These are phyloP conservation scores for Bombus terrestris DNA, from an alignment of 1,140 invertebrate genomes.

Conservation along the genomic window DNA sequence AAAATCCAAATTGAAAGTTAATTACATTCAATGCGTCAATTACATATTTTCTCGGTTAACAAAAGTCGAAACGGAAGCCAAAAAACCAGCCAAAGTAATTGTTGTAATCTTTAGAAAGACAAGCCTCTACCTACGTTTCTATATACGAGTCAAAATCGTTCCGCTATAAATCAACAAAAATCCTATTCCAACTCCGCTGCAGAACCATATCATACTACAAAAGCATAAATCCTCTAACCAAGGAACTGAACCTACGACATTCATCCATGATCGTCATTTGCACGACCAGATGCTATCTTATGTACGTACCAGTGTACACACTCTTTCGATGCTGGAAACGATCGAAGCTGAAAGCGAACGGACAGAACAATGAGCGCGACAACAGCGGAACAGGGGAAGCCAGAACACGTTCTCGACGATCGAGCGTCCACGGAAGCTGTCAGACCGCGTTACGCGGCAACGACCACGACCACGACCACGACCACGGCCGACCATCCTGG, in stretches of 20 bases:
- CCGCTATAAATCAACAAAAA: no score
- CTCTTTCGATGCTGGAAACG: constrained; percentile 2
- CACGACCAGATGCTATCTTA: background rate
- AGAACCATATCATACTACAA: no score
- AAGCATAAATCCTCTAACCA: background rate
- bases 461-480: constrained; percentile 26
- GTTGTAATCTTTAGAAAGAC: no score
- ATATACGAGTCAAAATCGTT: no score
- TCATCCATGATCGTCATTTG: background rate
- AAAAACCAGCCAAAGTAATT: no score
- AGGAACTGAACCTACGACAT: background rate
- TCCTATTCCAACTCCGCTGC: no score
- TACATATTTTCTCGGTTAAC: no score
- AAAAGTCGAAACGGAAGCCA: no score
- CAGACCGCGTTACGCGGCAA: constrained; percentile 29
- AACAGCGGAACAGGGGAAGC: constrained; percentile 3
- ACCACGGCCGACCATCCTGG: background rate
- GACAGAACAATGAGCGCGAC: constrained; percentile 43
- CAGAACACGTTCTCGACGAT: constrained; percentile 25
- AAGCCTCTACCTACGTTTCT: no score
- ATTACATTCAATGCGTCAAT: no score
- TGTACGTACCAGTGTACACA: background rate
- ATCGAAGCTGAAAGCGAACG: background rate
- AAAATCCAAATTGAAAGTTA: no score
- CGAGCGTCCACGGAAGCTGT: constrained; percentile 32